These are phyloP conservation scores for Mormyrus proboscirostris DNA, from an alignment of 2,797 vertebrate species.

Conservation along the genomic window DNA sequence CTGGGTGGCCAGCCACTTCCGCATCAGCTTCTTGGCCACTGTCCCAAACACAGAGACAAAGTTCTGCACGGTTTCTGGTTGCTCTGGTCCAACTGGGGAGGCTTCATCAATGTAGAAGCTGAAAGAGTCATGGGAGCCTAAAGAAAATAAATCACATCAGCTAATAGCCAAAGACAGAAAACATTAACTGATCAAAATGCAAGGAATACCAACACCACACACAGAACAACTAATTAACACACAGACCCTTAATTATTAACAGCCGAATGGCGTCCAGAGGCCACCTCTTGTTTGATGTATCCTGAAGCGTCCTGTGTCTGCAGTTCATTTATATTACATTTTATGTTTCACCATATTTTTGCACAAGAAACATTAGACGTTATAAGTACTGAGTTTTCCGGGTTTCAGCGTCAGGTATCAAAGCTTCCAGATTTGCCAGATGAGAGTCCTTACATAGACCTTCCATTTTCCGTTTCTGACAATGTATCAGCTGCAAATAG, in stretches of 20 bases:
- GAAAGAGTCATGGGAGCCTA: conserved; percentile 98
- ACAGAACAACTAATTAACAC: neutral
- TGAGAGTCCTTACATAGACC: neutral
- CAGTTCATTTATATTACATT: neutral
- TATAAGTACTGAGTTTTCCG: neutral
- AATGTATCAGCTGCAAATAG: neutral
- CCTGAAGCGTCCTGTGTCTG: neutral
- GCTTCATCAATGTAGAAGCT: conserved; percentile 97
- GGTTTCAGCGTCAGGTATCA: neutral
- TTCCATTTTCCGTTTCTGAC: neutral
- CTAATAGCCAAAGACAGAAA: neutral
- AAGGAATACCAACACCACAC: neutral
- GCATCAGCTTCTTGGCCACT: conserved; percentile 95
- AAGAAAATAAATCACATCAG: conserved; percentile 28
- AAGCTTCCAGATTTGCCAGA: neutral
- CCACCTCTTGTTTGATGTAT: neutral
- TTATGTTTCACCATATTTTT: neutral
- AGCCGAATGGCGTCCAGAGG: neutral
- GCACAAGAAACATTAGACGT: neutral
- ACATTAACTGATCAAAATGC: neutral
- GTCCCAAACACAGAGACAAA: conserved; percentile 97
- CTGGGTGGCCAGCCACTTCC: conserved; percentile 96
- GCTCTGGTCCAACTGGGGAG: conserved; percentile 92
- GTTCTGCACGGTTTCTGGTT: conserved; percentile 95
- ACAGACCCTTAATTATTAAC: conserved; percentile 5